A percentile compares a stretch with the other conserved stretches of the same genome.
Evolutionary conservation across 1,140 invertebrate genomes (phyloP).

Genomic region (Drosophila malerkotliana): DNA sequence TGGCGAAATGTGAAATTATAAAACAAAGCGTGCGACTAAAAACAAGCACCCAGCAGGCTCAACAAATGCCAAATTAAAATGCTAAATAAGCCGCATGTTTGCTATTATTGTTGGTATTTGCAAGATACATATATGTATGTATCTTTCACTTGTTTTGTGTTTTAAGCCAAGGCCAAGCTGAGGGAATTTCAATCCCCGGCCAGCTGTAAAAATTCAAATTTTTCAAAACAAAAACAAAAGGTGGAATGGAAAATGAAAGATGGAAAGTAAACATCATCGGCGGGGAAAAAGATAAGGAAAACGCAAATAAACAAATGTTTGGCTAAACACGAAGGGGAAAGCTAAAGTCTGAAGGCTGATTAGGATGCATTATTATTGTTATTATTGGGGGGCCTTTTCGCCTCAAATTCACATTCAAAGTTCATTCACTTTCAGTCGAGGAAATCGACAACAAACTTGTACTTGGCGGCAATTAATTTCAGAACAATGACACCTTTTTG

Average conservation of each 20-base stretch:
- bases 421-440: constrained; percentile 26
- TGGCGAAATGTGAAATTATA: constrained; percentile 77
- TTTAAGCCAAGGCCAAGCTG: constrained; percentile 50
- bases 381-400: neutral
- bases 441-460: constrained; percentile 33
- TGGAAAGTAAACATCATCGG: neutral
- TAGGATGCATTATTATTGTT: constrained; percentile 25
- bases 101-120: constrained; percentile 16
- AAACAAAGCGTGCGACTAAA: constrained; percentile 51
- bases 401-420: constrained; percentile 12
- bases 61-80: constrained; percentile 61
- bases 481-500: neutral
- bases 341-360: constrained; percentile 29
- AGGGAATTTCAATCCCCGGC: constrained; percentile 19
- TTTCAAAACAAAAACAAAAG: constrained; percentile 14
- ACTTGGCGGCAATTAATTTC: neutral
- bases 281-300: neutral
- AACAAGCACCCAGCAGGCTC: constrained; percentile 25
- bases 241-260: neutral
- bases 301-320: constrained; percentile 16
- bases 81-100: constrained; percentile 57
- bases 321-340: constrained; percentile 40
- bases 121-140: constrained; percentile 6
- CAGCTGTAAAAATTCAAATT: constrained; percentile 31
- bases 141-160: constrained; percentile 25